These are phyloP conservation scores for Pempheris klunzingeri DNA, from an alignment of 2,797 vertebrate species.

Conservation along the genomic window DNA sequence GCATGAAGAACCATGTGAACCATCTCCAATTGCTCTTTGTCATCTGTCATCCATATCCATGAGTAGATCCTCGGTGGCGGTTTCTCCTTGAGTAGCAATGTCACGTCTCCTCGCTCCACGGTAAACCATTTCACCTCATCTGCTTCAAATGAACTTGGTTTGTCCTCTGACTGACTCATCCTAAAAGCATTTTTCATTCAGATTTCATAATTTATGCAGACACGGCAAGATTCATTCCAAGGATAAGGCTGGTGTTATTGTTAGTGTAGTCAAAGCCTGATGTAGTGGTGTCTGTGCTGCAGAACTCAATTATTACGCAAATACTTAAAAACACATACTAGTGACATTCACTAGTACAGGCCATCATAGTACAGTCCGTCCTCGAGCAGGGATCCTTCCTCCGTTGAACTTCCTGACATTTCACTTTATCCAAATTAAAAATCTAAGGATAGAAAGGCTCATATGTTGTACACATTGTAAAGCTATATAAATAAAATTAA, in stretches of 20 bases:
- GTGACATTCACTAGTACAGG: too few species aligned
- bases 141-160: conserved; percentile 21
- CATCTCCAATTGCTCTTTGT: conserved; percentile 60
- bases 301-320: background rate
- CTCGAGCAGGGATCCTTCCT: background rate
- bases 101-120: conserved; percentile 88
- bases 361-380: background rate
- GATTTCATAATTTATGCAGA: conserved; percentile 11
- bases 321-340: background rate
- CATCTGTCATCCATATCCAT: conserved; percentile 62
- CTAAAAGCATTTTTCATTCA: conserved; percentile 9
- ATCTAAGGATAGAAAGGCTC: too few species aligned
- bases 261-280: background rate
- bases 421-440: too few species aligned
- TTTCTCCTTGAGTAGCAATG: conserved; percentile 88
- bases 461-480: too few species aligned
- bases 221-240: background rate
- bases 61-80: conserved; percentile 90
- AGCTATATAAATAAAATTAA: background rate
- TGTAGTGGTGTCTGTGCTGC: too few species aligned
- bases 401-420: too few species aligned
- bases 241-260: conserved; percentile 14
- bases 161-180: conserved; percentile 12
- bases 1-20: conserved; percentile 28
- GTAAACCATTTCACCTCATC: conserved; percentile 86